These are phyloP conservation scores for Neopipo cinnamomea DNA, from an alignment of 2,113 vertebrate genomes.

Conservation along the genomic window DNA sequence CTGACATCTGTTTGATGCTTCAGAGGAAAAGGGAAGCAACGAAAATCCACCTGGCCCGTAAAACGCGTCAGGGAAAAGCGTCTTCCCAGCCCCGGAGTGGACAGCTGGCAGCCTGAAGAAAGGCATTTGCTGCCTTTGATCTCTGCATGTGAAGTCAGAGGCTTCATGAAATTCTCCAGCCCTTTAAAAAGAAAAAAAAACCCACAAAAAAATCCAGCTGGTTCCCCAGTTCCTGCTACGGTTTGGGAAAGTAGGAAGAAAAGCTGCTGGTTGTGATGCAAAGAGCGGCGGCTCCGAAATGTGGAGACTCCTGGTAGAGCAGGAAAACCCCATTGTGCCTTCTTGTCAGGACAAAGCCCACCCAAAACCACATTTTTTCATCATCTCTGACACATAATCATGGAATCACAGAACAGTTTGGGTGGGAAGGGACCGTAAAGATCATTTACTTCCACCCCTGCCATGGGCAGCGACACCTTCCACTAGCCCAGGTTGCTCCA, in stretches of 20 bases:
- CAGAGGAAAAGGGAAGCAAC: not conserved
- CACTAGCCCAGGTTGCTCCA: accelerated
- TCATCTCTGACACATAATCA: not conserved
- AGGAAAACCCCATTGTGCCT: not conserved
- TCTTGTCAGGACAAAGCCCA: not conserved
- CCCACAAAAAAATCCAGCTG: not conserved
- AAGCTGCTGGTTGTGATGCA: not conserved
- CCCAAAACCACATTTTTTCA: accelerated
- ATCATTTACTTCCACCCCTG: not conserved
- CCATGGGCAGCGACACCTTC: not conserved
- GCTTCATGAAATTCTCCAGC: not conserved
- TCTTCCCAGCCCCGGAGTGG: not conserved
- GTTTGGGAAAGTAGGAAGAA: not conserved
- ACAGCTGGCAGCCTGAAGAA: not conserved
- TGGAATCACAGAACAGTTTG: not conserved
- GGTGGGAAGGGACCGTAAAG: not conserved
- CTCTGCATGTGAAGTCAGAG: not conserved
- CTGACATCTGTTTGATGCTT: not conserved
- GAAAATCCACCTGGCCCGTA: not conserved
- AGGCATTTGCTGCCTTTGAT: constrained; percentile 12
- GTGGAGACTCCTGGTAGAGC: not conserved
- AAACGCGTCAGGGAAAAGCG: not conserved
- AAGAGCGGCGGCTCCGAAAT: too few relatives aligned
- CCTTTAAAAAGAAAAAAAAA: not conserved
- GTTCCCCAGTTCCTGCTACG: not conserved